Conservation (phyloP, 2,797 vertebrate genomes). For the Chanos chanos region DNA sequence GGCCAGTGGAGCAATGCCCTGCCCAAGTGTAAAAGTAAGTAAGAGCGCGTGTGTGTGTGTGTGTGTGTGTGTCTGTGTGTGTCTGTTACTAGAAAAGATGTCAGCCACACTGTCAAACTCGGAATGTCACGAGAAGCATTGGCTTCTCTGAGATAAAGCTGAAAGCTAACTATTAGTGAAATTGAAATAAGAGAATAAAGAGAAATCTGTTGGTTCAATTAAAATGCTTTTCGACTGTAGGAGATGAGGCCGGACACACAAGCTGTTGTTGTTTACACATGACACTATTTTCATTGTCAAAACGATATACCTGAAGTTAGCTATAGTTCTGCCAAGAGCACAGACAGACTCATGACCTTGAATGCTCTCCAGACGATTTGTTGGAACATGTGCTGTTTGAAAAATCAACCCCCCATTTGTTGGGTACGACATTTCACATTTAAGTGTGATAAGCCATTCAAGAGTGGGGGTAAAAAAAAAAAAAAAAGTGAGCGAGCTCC, state of each 20-base stretch:
- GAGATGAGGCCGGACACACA: not conserved
- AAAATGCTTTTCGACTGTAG: slow-evolving; percentile 1
- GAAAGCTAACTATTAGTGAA: not conserved
- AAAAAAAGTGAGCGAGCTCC: no score
- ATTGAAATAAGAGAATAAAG: slow-evolving; percentile 1
- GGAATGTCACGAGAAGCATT: not conserved
- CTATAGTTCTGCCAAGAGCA: not conserved
- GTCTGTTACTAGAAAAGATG: not conserved
- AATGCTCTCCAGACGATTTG: not conserved
- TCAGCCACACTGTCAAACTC: slow-evolving; percentile 3
- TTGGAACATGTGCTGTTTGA: not conserved
- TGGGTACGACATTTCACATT: not conserved
- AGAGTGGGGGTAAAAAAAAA: no score
- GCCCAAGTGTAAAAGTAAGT: slow-evolving; percentile 90
- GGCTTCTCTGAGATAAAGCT: slow-evolving; percentile 2
- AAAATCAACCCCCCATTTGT: not conserved
- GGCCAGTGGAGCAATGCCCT: slow-evolving; percentile 92
- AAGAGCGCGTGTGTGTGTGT: slow-evolving; percentile 35
- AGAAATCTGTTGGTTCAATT: slow-evolving; percentile 15
- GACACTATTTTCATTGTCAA: slow-evolving; percentile 1
- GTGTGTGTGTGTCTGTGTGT: slow-evolving; percentile 39
- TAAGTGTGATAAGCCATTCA: not conserved
- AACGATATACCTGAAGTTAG: not conserved
- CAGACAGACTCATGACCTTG: not conserved
- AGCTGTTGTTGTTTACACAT: not conserved